Evolutionary conservation across 2,113 vertebrate genomes (phyloP), one percentile per base, ranked within the genome.

Genomic region (Mesembrinibis cayennensis): DNA sequence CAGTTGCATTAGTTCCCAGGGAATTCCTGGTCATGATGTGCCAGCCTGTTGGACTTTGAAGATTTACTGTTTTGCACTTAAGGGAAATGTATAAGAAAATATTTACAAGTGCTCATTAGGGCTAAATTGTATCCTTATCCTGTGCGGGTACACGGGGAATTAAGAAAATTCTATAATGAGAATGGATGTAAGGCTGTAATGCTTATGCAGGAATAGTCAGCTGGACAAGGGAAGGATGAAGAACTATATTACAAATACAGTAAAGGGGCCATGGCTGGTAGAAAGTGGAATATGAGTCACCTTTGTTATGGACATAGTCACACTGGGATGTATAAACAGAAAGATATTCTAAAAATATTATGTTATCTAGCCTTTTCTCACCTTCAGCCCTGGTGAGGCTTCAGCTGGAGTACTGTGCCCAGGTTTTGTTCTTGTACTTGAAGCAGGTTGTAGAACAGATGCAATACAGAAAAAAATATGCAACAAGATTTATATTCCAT

Each of bases 101-200:
- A 97, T 95, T 95, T 94, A 84, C 91, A 84, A 89, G 83, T 61
- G 40, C 61, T 92, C 87, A 94, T 97, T 96, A 92, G 61, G 61
- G 73, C 82, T 95, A 97, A 96, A 79, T 94, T 91, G 81, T 89
- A 80, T 79, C 73, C 83, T 95, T 91, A 93, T 79, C 80, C 78
- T 63, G 16, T 84, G 40, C 61, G 87, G 44, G 44, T 82, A 61
- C 40, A 32, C 21, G 23, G 77, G 72, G 92, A 92, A 93, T 90
- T 78, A 82, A 63, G 83, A 59, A 89, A 84, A 53, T 34, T 72
- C 89, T 82, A 6, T 95, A 96, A 96, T 56, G 87, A 96, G 82
- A 71, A 96, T 59, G 49, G 73, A 97, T 93, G 65, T 67, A 40
- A 84, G 21, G 38, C 56, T 82, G 56, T 71, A 93, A 67, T 12